phyloP scores from a whole-genome alignment of 2,797 vertebrate genomes.

The Hypotaenidia philippensis region DNA sequence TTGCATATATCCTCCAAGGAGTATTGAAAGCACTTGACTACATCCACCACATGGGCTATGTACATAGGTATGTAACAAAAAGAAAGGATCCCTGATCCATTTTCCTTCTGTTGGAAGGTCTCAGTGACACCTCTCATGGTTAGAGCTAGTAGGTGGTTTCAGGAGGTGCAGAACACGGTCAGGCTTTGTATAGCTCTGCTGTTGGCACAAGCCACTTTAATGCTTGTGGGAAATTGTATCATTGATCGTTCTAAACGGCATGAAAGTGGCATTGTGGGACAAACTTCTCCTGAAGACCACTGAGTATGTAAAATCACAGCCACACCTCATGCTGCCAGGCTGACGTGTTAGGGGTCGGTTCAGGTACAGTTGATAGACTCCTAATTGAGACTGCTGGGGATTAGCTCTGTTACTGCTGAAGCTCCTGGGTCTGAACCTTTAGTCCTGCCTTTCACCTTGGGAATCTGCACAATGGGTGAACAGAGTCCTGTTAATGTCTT shows the following conservation, averaged over 20 bases:
- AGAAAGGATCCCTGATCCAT: rapidly evolving
- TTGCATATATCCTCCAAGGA: conserved; percentile 94
- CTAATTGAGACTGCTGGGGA: not conserved
- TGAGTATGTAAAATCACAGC: not conserved
- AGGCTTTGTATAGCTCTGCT: not conserved
- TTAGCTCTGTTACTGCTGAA: not conserved
- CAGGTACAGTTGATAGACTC: not conserved
- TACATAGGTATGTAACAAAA: conserved; percentile 88
- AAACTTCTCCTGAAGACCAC: not conserved
- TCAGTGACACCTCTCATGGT: not conserved
- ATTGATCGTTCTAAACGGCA: not conserved
- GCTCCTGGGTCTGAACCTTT: not conserved
- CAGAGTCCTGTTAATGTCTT: not conserved
- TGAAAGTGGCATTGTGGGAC: not conserved
- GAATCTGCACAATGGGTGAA: not conserved
- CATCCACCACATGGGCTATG: conserved; percentile 98
- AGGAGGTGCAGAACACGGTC: not conserved
- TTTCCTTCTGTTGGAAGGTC: not conserved
- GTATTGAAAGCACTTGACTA: conserved; percentile 94
- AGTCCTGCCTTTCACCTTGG: not conserved
- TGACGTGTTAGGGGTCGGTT: not conserved
- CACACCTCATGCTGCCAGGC: not conserved
- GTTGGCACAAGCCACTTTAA: not conserved
- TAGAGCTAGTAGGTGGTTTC: not conserved
- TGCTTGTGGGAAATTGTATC: rapidly evolving